phyloP scores from a whole-genome alignment of 1,140 invertebrate species.

The Drosophila arawakana region DNA sequence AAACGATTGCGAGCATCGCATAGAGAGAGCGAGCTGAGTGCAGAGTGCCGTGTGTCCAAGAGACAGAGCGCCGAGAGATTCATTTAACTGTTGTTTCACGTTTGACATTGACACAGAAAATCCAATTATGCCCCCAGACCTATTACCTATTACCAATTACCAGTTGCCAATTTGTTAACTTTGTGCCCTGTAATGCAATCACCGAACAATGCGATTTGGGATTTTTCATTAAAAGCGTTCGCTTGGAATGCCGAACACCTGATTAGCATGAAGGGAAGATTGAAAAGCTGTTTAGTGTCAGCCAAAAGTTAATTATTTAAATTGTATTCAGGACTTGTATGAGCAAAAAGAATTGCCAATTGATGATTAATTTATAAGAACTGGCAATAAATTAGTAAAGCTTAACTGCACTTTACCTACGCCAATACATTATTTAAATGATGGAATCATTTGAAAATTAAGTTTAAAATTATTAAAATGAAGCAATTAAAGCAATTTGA shows the following conservation, averaged over 20 bases:
- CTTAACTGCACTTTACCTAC: no score
- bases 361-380: no score
- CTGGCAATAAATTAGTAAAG: no score
- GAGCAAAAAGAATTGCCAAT: neutral
- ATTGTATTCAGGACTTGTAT: no score
- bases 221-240: conserved; percentile 32
- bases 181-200: conserved; percentile 41
- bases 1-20: conserved; percentile 10
- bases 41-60: neutral
- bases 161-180: conserved; percentile 29
- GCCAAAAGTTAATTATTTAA: neutral
- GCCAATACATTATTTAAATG: no score
- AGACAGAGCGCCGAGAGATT: conserved; percentile 11
- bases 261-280: conserved; percentile 15
- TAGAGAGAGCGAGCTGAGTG: conserved; percentile 15
- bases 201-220: conserved; percentile 33
- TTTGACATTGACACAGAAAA: conserved; percentile 42
- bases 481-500: no score
- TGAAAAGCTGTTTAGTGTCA: conserved; percentile 1
- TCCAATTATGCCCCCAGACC: conserved; percentile 35
- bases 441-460: no score
- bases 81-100: conserved; percentile 31
- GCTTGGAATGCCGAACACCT: conserved; percentile 11
- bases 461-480: no score
- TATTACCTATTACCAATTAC: conserved; percentile 7